phyloP scores from a whole-genome alignment of 2,797 vertebrate species.

The Botia almorhae region DNA sequence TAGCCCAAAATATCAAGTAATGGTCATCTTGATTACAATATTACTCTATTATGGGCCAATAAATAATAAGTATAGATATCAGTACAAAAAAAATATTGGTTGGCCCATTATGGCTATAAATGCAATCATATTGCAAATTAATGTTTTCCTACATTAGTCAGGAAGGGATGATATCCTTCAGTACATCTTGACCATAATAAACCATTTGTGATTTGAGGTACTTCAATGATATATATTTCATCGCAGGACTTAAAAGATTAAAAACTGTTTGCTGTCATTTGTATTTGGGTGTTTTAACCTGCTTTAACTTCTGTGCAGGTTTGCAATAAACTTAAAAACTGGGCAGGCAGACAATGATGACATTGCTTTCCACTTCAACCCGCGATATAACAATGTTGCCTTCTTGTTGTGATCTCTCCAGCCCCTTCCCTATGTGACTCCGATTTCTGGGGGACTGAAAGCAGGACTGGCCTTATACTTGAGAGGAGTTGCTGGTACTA shows the following conservation, averaged over 20 bases:
- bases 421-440: slow-evolving; percentile 22
- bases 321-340: slow-evolving; percentile 18
- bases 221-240: too few relatives aligned
- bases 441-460: neutral
- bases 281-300: neutral
- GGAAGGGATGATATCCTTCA: too few relatives aligned
- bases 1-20: too few relatives aligned
- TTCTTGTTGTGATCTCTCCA: neutral
- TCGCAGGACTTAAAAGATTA: too few relatives aligned
- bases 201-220: neutral
- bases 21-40: too few relatives aligned
- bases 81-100: too few relatives aligned
- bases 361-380: slow-evolving; percentile 45
- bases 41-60: too few relatives aligned
- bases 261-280: too few relatives aligned
- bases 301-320: slow-evolving; percentile 7
- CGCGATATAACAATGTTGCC: neutral
- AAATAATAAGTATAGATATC: too few relatives aligned
- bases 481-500: neutral
- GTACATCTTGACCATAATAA: neutral
- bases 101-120: too few relatives aligned
- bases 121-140: too few relatives aligned
- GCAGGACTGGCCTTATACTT: neutral
- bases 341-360: slow-evolving; percentile 1
- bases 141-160: too few relatives aligned